phyloP scores from a whole-genome alignment of 2,113 vertebrate species.

The Arvicanthis niloticus region DNA sequence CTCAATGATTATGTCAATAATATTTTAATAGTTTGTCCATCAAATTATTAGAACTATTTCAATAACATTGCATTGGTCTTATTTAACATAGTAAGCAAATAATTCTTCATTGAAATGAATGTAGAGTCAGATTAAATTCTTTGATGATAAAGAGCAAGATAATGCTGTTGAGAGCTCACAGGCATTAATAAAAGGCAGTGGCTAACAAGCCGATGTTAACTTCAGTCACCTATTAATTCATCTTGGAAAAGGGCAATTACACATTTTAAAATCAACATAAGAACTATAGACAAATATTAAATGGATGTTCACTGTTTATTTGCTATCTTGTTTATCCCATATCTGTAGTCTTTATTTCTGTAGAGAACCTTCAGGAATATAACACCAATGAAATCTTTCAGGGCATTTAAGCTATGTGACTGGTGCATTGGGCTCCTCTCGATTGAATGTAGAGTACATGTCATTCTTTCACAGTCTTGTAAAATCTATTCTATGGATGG shows the following conservation, averaged over 20 bases:
- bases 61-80: neutral
- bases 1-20: neutral
- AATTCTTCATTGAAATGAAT: neutral
- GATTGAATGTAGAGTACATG: neutral
- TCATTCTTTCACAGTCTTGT: neutral
- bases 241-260: neutral
- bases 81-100: too few relatives aligned
- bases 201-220: too few relatives aligned
- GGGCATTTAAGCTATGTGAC: neutral
- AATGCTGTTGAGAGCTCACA: too few relatives aligned
- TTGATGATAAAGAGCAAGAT: too few relatives aligned
- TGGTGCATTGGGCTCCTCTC: neutral
- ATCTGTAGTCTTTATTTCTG: neutral
- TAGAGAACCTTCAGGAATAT: neutral
- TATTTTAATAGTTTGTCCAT: neutral
- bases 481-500: neutral
- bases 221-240: neutral
- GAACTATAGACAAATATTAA: neutral
- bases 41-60: neutral
- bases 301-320: neutral
- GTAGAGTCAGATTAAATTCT: neutral
- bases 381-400: neutral
- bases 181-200: too few relatives aligned
- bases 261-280: too few relatives aligned
- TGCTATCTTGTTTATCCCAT: neutral